Evolutionary conservation across 1,140 invertebrate genomes (phyloP).

Genomic region (Triops longicaudatus): DNA sequence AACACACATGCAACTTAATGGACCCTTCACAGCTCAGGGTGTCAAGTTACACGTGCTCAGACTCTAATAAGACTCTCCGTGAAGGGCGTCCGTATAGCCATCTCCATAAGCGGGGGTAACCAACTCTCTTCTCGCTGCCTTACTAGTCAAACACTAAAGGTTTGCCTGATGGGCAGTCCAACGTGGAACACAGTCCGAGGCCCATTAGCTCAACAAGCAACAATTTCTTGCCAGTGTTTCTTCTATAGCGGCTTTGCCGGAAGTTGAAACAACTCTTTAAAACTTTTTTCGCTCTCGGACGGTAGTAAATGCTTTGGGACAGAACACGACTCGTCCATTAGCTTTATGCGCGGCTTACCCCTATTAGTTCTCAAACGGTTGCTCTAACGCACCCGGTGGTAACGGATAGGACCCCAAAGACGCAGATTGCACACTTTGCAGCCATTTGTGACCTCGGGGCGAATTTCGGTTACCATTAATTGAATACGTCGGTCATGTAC

Average conservation of each 20-base stretch:
- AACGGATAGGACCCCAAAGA: no score
- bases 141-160: background rate
- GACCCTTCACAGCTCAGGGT: constrained; percentile 13
- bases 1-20: constrained; percentile 15
- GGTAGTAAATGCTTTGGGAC: background rate
- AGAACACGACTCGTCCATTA: constrained; percentile 12
- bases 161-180: background rate
- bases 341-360: background rate
- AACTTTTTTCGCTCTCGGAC: background rate
- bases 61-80: constrained; percentile 10
- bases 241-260: background rate
- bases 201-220: background rate
- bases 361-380: no score
- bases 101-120: background rate
- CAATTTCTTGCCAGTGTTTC: background rate
- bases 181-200: background rate
- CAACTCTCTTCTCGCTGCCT: background rate
- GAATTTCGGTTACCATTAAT: background rate
- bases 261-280: background rate
- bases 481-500: background rate
- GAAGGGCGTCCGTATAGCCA: background rate
- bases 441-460: background rate
- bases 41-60: constrained; percentile 14
- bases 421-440: no score
- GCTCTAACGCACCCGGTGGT: no score